Evolutionary conservation across 2,113 vertebrate species (phyloP).

Genomic region (Stercorarius parasiticus): DNA sequence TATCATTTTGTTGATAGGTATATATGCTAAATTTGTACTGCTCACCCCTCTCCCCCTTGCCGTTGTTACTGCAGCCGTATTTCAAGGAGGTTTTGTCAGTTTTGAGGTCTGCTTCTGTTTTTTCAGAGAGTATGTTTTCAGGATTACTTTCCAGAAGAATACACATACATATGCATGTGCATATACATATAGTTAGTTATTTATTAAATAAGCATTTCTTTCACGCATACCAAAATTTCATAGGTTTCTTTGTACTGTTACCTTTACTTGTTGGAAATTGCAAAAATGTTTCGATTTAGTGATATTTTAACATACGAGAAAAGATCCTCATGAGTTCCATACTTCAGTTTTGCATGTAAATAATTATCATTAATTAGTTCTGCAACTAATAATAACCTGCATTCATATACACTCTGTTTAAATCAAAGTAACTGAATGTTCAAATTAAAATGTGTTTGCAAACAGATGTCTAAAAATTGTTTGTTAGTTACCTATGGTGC

Average conservation of each 20-base stretch:
- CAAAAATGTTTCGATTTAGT: neutral
- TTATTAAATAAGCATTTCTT: neutral
- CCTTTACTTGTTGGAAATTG: neutral
- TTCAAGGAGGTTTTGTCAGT: neutral
- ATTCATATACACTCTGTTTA: neutral
- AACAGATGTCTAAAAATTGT: conserved; percentile 7
- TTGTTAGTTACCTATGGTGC: neutral
- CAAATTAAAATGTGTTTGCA: neutral
- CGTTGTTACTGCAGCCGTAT: neutral
- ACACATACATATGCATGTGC: neutral
- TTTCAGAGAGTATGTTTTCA: neutral
- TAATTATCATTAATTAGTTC: neutral
- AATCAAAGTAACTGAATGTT: conserved; percentile 6
- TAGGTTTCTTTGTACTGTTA: neutral
- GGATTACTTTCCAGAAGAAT: neutral
- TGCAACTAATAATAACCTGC: neutral
- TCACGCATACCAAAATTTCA: neutral
- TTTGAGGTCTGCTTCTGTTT: neutral
- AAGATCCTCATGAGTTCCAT: neutral
- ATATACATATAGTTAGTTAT: neutral
- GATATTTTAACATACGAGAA: neutral
- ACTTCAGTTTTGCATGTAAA: neutral
- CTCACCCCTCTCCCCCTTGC: neutral
- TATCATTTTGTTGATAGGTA: neutral
- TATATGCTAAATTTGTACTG: neutral